Percentiles rank a stretch among this genome's conserved stretches.
phyloP scores from a whole-genome alignment of 2,888 invertebrate species.

The Laothoe populi region DNA sequence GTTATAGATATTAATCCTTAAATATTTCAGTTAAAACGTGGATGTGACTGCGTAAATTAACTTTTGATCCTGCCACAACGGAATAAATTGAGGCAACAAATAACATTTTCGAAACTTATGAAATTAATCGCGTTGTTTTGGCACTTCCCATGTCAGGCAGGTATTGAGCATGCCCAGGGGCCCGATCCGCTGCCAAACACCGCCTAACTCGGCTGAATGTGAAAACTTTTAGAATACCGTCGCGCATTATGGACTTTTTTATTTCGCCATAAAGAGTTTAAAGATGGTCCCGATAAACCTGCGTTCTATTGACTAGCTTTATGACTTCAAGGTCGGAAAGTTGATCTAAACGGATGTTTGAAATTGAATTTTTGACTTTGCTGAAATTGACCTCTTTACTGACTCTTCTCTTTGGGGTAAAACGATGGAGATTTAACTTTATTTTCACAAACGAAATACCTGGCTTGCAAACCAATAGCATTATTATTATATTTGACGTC shows the following conservation, averaged over 20 bases:
- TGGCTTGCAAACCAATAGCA: too few species aligned
- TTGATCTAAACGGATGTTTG: background rate
- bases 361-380: background rate
- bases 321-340: slow-evolving; percentile 9
- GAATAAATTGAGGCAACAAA: slow-evolving; percentile 38
- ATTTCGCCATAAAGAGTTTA: slow-evolving; percentile 35
- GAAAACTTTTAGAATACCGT: slow-evolving; percentile 59
- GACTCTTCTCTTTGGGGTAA: too few species aligned
- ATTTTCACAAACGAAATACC: background rate
- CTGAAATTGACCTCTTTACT: background rate
- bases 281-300: slow-evolving; percentile 18
- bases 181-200: slow-evolving; percentile 51
- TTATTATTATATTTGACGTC: too few species aligned
- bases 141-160: slow-evolving; percentile 49
- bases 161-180: slow-evolving; percentile 50
- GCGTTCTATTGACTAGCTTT: background rate
- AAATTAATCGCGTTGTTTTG: slow-evolving; percentile 63
- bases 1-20: too few species aligned
- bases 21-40: slow-evolving; percentile 2
- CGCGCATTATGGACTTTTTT: slow-evolving; percentile 50
- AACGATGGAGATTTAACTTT: too few species aligned
- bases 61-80: background rate
- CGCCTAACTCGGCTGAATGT: slow-evolving; percentile 57
- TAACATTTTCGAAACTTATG: slow-evolving; percentile 59
- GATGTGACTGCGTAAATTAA: background rate